Percentiles rank a stretch among this genome's conserved stretches.
Conservation (phyloP, 2,113 vertebrate genomes). For the Rynchops niger region DNA sequence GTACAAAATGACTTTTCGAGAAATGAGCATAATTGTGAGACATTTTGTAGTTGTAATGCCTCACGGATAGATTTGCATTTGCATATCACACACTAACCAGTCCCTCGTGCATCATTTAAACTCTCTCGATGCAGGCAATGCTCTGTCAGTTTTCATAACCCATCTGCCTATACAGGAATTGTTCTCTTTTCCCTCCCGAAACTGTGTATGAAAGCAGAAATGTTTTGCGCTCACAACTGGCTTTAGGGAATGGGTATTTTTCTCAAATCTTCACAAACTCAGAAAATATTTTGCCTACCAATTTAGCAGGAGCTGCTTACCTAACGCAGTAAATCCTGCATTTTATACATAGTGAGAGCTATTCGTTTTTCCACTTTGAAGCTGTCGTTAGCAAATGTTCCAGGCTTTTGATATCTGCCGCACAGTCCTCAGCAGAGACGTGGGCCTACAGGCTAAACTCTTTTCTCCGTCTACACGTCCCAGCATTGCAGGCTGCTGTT, state of each 20-base stretch:
- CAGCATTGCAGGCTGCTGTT: background rate
- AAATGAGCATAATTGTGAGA: conserved; percentile 35
- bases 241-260: conserved; percentile 8
- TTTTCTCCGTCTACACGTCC: background rate
- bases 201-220: background rate
- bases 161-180: conserved; percentile 21
- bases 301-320: background rate
- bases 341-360: background rate
- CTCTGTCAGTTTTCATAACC: conserved; percentile 51
- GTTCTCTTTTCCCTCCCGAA: background rate
- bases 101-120: conserved; percentile 23
- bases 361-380: background rate
- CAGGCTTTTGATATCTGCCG: background rate
- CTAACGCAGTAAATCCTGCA: background rate
- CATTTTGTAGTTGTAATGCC: conserved; percentile 20
- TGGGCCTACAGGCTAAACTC: background rate
- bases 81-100: conserved; percentile 40
- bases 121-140: background rate
- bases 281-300: background rate
- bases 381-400: background rate
- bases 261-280: background rate
- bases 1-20: background rate
- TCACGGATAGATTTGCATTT: conserved; percentile 27
- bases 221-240: background rate
- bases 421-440: background rate